Percentiles rank a stretch among this genome's conserved stretches.
These are phyloP conservation scores for Tortrix viridana DNA, from an alignment of 2,888 invertebrate genomes.

Conservation along the genomic window DNA sequence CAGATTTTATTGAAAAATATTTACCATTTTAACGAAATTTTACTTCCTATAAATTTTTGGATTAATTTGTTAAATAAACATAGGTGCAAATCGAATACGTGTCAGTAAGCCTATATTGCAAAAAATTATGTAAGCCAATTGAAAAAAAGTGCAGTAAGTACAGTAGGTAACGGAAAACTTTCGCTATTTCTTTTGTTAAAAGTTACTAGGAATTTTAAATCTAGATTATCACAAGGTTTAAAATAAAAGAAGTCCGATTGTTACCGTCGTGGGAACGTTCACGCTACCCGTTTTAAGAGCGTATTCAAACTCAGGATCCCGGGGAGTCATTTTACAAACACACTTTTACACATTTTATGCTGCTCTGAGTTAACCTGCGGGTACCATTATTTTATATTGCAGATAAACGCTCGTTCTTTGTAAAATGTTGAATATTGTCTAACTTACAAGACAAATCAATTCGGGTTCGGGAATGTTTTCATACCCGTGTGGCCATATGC, in stretches of 20 bases:
- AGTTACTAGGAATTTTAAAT: neutral
- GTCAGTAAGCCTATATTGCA: too few species aligned
- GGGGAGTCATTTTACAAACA: constrained; percentile 20
- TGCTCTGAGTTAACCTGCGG: constrained; percentile 14
- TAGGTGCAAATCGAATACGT: too few species aligned
- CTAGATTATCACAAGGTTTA: neutral
- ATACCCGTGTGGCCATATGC: constrained; percentile 23
- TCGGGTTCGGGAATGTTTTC: constrained; percentile 23
- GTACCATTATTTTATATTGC: constrained; percentile 17
- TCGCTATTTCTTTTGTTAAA: neutral
- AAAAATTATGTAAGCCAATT: too few species aligned
- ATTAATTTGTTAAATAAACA: too few species aligned
- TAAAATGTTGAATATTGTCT: constrained; percentile 17
- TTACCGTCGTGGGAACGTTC: neutral
- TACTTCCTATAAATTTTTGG: too few species aligned
- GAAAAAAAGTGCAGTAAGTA: too few species aligned
- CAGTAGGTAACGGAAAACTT: too few species aligned
- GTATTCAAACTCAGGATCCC: constrained; percentile 26
- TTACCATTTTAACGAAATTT: too few species aligned
- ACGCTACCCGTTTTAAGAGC: constrained; percentile 21
- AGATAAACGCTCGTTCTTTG: constrained; percentile 14
- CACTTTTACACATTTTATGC: constrained; percentile 22
- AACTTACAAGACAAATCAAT: constrained; percentile 25
- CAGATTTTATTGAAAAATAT: too few species aligned
- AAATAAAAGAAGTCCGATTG: neutral